phyloP scores from a whole-genome alignment of 2,113 vertebrate species.

The Acrocephalus arundinaceus region DNA sequence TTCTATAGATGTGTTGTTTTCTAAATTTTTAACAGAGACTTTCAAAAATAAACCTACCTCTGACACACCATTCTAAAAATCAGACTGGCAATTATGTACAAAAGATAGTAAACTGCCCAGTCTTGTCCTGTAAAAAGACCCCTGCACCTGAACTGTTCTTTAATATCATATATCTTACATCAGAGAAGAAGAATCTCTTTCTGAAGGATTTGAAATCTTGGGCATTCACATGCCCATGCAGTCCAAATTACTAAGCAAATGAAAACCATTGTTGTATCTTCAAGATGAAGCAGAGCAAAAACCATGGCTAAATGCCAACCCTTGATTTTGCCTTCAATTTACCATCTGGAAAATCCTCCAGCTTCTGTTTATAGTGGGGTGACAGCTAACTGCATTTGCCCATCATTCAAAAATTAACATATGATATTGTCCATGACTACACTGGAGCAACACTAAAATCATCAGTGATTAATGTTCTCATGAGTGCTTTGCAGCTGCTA shows the following conservation, averaged over 20 bases:
- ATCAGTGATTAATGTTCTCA: constrained; percentile 1
- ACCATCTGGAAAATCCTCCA: neutral
- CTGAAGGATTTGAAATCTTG: neutral
- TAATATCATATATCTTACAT: neutral
- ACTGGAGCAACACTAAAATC: neutral
- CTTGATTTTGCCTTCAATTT: constrained; percentile 18
- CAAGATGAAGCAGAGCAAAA: neutral
- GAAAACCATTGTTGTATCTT: neutral
- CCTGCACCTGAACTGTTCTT: neutral
- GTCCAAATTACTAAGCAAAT: neutral
- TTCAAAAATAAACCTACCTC: neutral
- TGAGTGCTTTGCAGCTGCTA: neutral
- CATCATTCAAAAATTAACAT: neutral
- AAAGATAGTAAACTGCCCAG: neutral
- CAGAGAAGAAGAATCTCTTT: neutral
- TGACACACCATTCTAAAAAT: neutral
- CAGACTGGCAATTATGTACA: neutral
- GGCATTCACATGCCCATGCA: neutral
- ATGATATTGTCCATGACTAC: neutral
- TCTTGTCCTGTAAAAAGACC: neutral
- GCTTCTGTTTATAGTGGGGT: neutral
- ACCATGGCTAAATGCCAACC: neutral
- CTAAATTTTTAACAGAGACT: neutral
- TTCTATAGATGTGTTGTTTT: neutral
- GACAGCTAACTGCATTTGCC: neutral